A percentile compares a stretch with the other conserved stretches of the same genome.
phyloP scores from a whole-genome alignment of 2,797 vertebrate genomes.

The Crenuchus spilurus region DNA sequence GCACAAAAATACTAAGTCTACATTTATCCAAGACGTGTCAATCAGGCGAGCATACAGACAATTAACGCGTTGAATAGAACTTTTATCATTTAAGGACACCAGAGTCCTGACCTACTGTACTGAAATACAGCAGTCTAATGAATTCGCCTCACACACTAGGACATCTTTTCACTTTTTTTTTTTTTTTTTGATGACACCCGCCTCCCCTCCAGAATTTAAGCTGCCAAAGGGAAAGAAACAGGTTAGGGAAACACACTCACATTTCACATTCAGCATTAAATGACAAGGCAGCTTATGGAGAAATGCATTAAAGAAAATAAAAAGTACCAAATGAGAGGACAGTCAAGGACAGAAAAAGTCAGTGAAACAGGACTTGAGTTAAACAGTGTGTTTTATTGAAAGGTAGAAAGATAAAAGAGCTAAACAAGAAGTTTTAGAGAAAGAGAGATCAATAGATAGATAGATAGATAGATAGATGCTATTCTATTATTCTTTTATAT shows the following conservation, averaged over 20 bases:
- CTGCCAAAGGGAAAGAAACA: not conserved
- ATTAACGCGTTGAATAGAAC: conserved; percentile 81
- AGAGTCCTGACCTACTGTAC: conserved; percentile 83
- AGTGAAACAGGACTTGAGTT: conserved; percentile 12
- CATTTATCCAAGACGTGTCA: conserved; percentile 83
- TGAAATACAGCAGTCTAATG: conserved; percentile 72
- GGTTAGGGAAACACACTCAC: not conserved
- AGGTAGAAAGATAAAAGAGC: conserved; percentile 25
- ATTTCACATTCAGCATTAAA: not conserved
- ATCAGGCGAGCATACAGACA: conserved; percentile 81
- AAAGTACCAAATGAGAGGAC: conserved; percentile 49
- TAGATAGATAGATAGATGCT: too few relatives aligned
- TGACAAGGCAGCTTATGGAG: not conserved
- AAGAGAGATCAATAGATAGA: too few relatives aligned
- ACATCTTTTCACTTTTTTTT: conserved; percentile 77
- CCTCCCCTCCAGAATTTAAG: conserved; percentile 10
- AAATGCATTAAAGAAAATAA: conserved; percentile 51
- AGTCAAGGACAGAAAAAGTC: conserved; percentile 28
- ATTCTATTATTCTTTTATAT: too few relatives aligned
- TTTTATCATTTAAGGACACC: conserved; percentile 84
- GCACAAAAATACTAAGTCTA: conserved; percentile 85
- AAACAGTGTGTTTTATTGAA: not conserved
- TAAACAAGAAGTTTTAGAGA: conserved; percentile 12
- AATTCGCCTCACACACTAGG: conserved; percentile 81
- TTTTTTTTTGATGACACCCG: not conserved